A percentile compares a stretch with the other conserved stretches of the same genome.
Conservation (phyloP, 2,888 invertebrate species). For the Oscheius myriophilus region DNA sequence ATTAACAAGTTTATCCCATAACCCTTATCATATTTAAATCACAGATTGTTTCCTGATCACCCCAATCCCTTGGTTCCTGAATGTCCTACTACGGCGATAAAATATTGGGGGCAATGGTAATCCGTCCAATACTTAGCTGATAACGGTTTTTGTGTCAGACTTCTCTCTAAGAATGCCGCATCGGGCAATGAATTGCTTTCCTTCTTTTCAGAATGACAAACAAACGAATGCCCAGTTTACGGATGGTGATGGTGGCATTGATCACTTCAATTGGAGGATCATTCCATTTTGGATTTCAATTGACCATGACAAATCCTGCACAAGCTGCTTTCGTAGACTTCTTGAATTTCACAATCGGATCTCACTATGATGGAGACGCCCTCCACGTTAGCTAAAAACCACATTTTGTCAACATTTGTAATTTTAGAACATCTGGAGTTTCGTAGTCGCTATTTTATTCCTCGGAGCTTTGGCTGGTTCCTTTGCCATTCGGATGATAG, state of each 20-base stretch:
- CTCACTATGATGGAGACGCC: slow-evolving; percentile 24
- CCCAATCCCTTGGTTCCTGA: too few species aligned
- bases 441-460: slow-evolving; percentile 59
- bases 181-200: neutral
- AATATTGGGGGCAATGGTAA: too few species aligned
- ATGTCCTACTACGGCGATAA: too few species aligned
- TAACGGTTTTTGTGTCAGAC: too few species aligned
- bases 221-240: slow-evolving; percentile 38
- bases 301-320: slow-evolving; percentile 61
- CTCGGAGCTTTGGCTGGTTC: slow-evolving; percentile 60
- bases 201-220: slow-evolving; percentile 23
- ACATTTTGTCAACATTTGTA: neutral
- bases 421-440: slow-evolving; percentile 62
- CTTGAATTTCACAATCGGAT: slow-evolving; percentile 48
- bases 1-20: too few species aligned
- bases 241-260: slow-evolving; percentile 46
- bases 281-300: slow-evolving; percentile 63
- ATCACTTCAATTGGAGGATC: slow-evolving; percentile 54
- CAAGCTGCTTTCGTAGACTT: slow-evolving; percentile 57
- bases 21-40: too few species aligned
- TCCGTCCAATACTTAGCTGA: too few species aligned
- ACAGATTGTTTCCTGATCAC: too few species aligned
- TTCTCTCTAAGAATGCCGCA: too few species aligned
- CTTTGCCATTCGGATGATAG: slow-evolving; percentile 43
- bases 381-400: slow-evolving; percentile 34